Evolutionary conservation across 2,888 invertebrate species (phyloP), one percentile per base, ranked within the genome.

Genomic region (Boloria euphrosyne): DNA sequence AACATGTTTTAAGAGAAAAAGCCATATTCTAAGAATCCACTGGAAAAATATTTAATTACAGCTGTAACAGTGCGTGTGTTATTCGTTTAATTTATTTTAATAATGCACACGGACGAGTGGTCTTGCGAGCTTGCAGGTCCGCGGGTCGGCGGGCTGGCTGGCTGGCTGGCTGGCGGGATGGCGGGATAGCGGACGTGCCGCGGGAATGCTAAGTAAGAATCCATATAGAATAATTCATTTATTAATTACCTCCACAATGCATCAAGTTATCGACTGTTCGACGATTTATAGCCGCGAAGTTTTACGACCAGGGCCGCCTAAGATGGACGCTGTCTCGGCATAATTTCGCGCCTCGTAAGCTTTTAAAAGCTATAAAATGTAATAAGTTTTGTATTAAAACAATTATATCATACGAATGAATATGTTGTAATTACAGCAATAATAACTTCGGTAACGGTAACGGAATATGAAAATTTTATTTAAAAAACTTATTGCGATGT

Each of bases 31-130:
- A 66, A 62, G 66, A 66, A 69, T 54, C 54, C 58, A 54, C 31
- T 62, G 68, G 65, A 65, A 65, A 61, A 65, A 68, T 68, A 65
- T 68, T 66, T 66, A 66, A 68, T 68, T 65, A 55, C 66, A 58
- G 46, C 54, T 51, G 61, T 51, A 55, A 61, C 27, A 44, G 49
- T 38, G 27, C 44, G 47, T 49, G 47, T 44, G 27, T 65, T 62
- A 13, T 60, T 44, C 50, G 60, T 43, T 59, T 61, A 52, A 53
- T 62, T 65, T 62, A 58, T 65, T 62, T 46, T 59, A 68, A 58
- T 68, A 62, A 62, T 68, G 65, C 53, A 43, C 51, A 13, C 58
- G 43, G 53, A 49, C 62, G 17, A 60, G 58, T 64, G 4, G 55
- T 13, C 52, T 49, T 10, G 52, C 13, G 17, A 16, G 53, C 27